Percentiles rank a stretch among this genome's conserved stretches.
These are phyloP conservation scores for Chascanopsetta lugubris DNA, from an alignment of 2,113 vertebrate genomes.

Conservation along the genomic window DNA sequence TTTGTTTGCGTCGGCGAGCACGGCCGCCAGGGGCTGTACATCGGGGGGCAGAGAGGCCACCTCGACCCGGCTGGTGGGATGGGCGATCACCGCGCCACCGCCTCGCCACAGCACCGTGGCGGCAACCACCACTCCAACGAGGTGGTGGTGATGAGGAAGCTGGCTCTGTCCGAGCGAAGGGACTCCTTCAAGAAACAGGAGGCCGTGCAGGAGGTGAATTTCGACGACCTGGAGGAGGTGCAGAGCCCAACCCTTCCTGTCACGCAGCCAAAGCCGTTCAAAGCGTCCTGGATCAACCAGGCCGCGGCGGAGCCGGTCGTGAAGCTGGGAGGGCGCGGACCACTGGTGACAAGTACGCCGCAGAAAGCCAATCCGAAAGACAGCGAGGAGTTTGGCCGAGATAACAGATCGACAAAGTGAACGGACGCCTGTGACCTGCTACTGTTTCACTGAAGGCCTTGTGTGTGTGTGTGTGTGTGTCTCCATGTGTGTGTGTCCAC, in stretches of 20 bases:
- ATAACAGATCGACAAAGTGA: constrained; percentile 9
- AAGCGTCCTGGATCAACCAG: constrained; percentile 72
- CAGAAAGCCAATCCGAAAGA: constrained; percentile 81
- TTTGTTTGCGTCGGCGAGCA: constrained; percentile 78
- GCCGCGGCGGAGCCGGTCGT: constrained; percentile 22
- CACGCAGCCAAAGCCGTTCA: constrained; percentile 48
- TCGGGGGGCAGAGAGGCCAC: constrained; percentile 61
- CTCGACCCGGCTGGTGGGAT: constrained; percentile 65
- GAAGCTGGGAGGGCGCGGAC: constrained; percentile 44
- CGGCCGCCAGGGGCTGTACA: constrained; percentile 70
- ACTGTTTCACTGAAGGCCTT: constrained; percentile 60
- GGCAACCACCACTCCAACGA: constrained; percentile 76
- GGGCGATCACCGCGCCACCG: constrained; percentile 31
- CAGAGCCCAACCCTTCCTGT: constrained; percentile 16
- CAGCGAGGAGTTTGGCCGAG: constrained; percentile 49
- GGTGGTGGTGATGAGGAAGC: constrained; percentile 89
- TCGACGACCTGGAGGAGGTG: constrained; percentile 77
- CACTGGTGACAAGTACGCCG: constrained; percentile 44
- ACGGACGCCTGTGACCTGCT: constrained; percentile 32
- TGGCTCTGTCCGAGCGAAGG: constrained; percentile 89
- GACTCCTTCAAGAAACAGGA: constrained; percentile 97
- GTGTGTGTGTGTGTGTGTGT: too few relatives aligned
- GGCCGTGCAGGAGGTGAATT: constrained; percentile 92
- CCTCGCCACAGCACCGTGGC: constrained; percentile 59
- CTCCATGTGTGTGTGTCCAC: too few relatives aligned